phyloP scores from a whole-genome alignment of 2,113 vertebrate species.

The Acrocephalus arundinaceus region DNA sequence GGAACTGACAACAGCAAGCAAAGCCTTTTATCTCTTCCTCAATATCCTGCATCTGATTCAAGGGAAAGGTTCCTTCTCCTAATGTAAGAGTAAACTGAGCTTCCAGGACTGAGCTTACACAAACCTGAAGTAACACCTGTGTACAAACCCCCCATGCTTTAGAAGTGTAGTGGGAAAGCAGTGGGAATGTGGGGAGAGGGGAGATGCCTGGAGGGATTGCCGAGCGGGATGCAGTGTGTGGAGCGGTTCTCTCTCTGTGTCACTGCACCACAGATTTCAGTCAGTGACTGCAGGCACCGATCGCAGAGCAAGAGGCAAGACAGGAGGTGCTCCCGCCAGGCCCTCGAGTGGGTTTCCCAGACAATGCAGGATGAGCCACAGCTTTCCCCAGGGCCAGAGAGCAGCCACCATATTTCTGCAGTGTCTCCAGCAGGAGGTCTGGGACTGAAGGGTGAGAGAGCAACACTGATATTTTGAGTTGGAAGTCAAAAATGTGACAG shows the following conservation, averaged over 20 bases:
- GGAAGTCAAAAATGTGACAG: neutral
- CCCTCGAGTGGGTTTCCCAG: neutral
- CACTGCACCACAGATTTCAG: neutral
- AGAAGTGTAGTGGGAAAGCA: fast-evolving
- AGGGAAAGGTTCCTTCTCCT: neutral
- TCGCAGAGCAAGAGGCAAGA: neutral
- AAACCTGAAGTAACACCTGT: neutral
- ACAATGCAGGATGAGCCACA: fast-evolving
- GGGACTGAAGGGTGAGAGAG: neutral
- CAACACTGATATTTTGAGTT: neutral
- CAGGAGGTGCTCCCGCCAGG: neutral
- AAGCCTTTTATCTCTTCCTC: neutral
- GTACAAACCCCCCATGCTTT: neutral
- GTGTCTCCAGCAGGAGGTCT: neutral
- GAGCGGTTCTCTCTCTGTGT: neutral
- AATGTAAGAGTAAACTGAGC: neutral
- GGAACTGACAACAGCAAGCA: neutral
- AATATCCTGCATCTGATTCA: neutral
- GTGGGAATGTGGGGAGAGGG: fast-evolving
- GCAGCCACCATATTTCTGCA: neutral
- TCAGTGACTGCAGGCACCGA: neutral
- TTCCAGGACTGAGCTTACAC: neutral
- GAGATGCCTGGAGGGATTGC: neutral
- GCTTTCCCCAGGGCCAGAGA: neutral
- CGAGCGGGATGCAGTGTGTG: fast-evolving